phyloP scores from a whole-genome alignment of 2,113 vertebrate genomes.

The Hymenochirus boettgeri region DNA sequence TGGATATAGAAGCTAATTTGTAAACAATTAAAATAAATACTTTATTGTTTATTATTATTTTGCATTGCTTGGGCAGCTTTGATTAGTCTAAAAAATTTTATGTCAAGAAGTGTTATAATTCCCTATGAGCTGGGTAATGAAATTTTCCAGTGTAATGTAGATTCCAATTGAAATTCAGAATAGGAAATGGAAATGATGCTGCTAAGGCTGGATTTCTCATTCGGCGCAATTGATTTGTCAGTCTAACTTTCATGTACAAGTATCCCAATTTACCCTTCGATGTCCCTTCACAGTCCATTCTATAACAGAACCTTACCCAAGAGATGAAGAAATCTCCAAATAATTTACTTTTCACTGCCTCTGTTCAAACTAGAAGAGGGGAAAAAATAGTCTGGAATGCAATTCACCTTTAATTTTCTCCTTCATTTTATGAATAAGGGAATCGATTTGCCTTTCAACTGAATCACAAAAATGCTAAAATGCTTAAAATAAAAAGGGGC shows the following conservation, averaged over 20 bases:
- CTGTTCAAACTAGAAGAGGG: conserved; percentile 16
- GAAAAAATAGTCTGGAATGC: conserved; percentile 27
- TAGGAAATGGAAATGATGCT: conserved; percentile 39
- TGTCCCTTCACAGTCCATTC: conserved; percentile 13
- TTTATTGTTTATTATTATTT: not conserved
- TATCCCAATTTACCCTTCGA: not conserved
- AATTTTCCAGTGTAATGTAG: conserved; percentile 6
- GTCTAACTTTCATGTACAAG: not conserved
- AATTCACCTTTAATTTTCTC: conserved; percentile 11
- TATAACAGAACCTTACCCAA: conserved; percentile 32
- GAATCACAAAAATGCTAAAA: conserved; percentile 46
- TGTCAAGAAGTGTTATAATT: conserved; percentile 3
- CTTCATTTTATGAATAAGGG: conserved; percentile 38
- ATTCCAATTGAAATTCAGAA: not conserved
- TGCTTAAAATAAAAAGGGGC: not conserved
- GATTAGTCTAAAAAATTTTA: not conserved
- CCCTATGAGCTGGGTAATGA: conserved; percentile 4
- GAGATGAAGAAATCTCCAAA: conserved; percentile 34
- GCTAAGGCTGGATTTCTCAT: conserved; percentile 29
- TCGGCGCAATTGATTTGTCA: conserved; percentile 2
- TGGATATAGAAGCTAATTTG: too few relatives aligned
- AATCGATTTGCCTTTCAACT: conserved; percentile 38
- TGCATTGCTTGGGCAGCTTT: conserved; percentile 30
- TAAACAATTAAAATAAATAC: not conserved
- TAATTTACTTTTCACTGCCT: conserved; percentile 26